These are phyloP conservation scores for Cyrtonyx montezumae DNA, from an alignment of 2,113 vertebrate species.

Conservation along the genomic window DNA sequence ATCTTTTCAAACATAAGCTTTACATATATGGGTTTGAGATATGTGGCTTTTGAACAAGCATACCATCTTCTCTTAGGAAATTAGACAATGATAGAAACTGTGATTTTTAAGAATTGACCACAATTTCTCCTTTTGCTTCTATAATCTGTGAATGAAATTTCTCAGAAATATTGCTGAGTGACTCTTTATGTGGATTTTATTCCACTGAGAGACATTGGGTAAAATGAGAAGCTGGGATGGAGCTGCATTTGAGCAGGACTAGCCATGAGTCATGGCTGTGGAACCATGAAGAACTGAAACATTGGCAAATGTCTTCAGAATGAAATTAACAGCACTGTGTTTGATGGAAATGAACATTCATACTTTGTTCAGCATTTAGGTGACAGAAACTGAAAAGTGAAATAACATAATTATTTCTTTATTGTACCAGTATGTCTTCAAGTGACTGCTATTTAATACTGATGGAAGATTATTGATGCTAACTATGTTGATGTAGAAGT, in stretches of 20 bases:
- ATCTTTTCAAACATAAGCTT: neutral
- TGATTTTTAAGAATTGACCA: neutral
- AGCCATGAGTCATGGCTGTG: neutral
- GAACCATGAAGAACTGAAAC: neutral
- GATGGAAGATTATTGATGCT: neutral
- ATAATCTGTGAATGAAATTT: slow-evolving; percentile 5
- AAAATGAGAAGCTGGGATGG: slow-evolving; percentile 29
- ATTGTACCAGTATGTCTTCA: slow-evolving; percentile 5
- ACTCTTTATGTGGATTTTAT: neutral
- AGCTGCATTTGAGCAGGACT: neutral
- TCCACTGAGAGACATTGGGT: slow-evolving; percentile 1
- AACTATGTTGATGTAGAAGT: neutral
- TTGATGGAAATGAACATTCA: neutral
- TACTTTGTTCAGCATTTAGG: slow-evolving; percentile 17
- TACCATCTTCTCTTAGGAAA: neutral
- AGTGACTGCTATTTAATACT: neutral
- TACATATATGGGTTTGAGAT: neutral
- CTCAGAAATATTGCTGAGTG: neutral
- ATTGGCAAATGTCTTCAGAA: neutral
- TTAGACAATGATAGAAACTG: neutral
- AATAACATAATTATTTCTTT: slow-evolving; percentile 21
- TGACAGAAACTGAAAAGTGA: slow-evolving; percentile 8
- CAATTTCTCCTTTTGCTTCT: neutral
- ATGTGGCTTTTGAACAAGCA: neutral
- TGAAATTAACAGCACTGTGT: neutral